These are phyloP conservation scores for Masnerella sp. DNA, from an alignment of 2,888 invertebrate species.

Conservation along the genomic window DNA sequence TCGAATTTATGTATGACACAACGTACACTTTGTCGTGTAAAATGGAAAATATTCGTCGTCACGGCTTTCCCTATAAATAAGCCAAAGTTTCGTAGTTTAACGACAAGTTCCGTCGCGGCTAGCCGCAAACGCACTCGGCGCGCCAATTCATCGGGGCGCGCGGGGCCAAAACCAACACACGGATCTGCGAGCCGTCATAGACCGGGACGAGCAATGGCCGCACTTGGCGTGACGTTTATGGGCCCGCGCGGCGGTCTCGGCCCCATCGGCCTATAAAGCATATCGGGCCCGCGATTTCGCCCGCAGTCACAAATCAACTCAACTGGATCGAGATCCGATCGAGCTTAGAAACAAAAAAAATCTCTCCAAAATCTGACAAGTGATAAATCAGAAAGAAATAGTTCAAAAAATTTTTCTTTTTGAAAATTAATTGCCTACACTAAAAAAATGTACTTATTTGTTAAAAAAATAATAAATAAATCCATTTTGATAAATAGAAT, in stretches of 20 bases:
- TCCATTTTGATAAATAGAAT: too few relatives aligned
- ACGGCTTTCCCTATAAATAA: constrained; percentile 50
- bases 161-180: constrained; percentile 47
- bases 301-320: constrained; percentile 39
- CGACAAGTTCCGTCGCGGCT: constrained; percentile 56
- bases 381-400: too few relatives aligned
- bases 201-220: constrained; percentile 54
- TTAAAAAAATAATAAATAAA: too few relatives aligned
- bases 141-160: constrained; percentile 43
- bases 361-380: too few relatives aligned
- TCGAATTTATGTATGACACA: background rate
- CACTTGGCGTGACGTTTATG: constrained; percentile 71
- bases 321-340: constrained; percentile 31
- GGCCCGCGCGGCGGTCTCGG: constrained; percentile 41
- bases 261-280: constrained; percentile 39
- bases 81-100: constrained; percentile 55
- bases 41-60: constrained; percentile 35
- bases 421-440: too few relatives aligned
- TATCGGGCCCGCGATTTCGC: constrained; percentile 27
- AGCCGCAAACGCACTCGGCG: constrained; percentile 54
- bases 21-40: constrained; percentile 2
- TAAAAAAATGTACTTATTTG: too few relatives aligned
- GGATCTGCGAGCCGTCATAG: constrained; percentile 33
- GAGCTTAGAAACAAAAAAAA: constrained; percentile 9
- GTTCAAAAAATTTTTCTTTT: too few relatives aligned